Base-by-base conservation (phyloP, 2,888 invertebrate genomes). In the Congeria kusceri region DNA sequence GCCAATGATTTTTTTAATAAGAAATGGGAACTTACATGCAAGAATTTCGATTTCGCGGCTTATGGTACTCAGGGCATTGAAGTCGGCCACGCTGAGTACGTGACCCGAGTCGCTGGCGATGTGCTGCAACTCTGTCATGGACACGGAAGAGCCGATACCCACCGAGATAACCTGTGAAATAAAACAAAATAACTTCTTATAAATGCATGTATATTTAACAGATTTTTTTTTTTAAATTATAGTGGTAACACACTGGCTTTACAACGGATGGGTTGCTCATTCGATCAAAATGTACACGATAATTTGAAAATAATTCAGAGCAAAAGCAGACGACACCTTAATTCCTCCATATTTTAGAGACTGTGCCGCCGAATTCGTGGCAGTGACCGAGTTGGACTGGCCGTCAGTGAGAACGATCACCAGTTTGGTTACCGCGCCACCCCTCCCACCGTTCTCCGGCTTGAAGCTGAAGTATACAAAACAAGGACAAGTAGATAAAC, bases 351-450 rank as follows among this genome's bases (percentile, higher is more conserved):
- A 13, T 32, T 87, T 87, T 1, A 88, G 68, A 11, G 44, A 44
- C 4, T 64, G 76, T 1, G 88, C 88, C 28, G 79, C 68, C 3
- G 15, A 58, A 25, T 63, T 53, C 1, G 88, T 88, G 0, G 59
- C 53, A n/a, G 46, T 39, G 9, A 71, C 71, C 53, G 77, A 77
- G 18, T 67, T 65, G 2, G 85, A 86, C 44, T 85, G 72, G 0
- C 85, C 87, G 56, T 87, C 87, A 0, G 87, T 87, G 32, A 87
- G 67, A 11, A 87, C 85, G 11, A 87, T 66, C 3, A 85, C 75
- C n/a, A 87, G 71, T 27, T 82, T 79, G 0, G 85, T 77, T 0
- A 84, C 83, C n/a, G 71, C 66, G 15, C 56, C 70, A 18, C 80
- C 84, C n/a, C 86, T 76, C 3, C 80, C 84, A 3, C 85, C 84